Conservation (phyloP, 1,140 invertebrate species). For the Megathymus violae region DNA sequence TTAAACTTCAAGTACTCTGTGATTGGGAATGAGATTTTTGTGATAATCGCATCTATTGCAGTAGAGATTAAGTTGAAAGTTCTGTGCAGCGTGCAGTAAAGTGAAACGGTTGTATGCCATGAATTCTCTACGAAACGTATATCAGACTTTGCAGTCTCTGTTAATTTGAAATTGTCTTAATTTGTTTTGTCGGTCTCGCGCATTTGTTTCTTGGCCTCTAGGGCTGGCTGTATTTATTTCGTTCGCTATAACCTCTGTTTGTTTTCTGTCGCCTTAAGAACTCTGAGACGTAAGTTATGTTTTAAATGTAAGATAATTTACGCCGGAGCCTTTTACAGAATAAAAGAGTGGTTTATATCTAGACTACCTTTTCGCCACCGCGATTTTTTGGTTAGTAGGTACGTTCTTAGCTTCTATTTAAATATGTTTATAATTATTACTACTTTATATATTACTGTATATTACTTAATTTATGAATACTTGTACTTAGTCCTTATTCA, state of each 20-base stretch:
- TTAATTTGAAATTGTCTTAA: conserved; percentile 77
- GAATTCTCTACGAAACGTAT: conserved; percentile 58
- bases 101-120: conserved; percentile 55
- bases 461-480: too few relatives aligned
- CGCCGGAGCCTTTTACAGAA: conserved; percentile 8
- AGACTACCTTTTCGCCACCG: background rate
- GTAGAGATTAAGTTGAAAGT: conserved; percentile 46
- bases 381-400: too few relatives aligned
- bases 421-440: background rate
- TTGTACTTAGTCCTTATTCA: too few relatives aligned
- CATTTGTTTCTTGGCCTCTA: conserved; percentile 60
- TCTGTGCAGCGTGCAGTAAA: conserved; percentile 40
- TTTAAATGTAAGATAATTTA: conserved; percentile 27
- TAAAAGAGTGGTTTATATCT: conserved; percentile 10
- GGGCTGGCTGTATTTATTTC: conserved; percentile 48
- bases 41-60: conserved; percentile 46
- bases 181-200: conserved; percentile 60
- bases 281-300: conserved; percentile 26
- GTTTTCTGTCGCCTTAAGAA: conserved; percentile 32
- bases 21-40: conserved; percentile 4
- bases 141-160: conserved; percentile 65
- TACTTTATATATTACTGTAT: too few relatives aligned
- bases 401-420: too few relatives aligned
- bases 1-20: conserved; percentile 5
- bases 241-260: conserved; percentile 26